Evolutionary conservation across 2,113 vertebrate species (phyloP).

Genomic region (Anguilla rostrata): DNA sequence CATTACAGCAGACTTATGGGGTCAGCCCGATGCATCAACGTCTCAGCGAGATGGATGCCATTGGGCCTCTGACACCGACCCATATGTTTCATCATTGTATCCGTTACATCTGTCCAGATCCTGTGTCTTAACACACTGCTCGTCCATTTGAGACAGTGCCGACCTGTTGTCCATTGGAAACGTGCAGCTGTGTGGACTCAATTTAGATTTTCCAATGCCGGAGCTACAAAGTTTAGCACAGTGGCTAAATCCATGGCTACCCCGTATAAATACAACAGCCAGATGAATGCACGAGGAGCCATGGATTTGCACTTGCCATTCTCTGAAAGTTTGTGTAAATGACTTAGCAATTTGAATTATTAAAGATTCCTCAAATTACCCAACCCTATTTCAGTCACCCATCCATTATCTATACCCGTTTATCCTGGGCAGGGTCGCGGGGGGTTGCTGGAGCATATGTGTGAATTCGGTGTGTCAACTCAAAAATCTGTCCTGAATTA

Average conservation of each 20-base stretch:
- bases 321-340: neutral
- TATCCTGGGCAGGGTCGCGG: no score
- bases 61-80: neutral
- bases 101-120: neutral
- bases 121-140: neutral
- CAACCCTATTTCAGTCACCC: slow-evolving; percentile 40
- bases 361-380: slow-evolving; percentile 38
- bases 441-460: no score
- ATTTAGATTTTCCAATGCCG: neutral
- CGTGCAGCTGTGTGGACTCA: neutral
- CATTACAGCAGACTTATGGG: neutral
- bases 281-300: neutral
- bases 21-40: neutral
- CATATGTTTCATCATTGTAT: neutral
- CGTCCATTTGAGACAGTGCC: neutral
- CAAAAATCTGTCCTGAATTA: no score
- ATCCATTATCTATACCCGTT: neutral
- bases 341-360: slow-evolving; percentile 20
- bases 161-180: neutral
- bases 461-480: no score
- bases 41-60: neutral
- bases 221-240: neutral
- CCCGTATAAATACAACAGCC: neutral
- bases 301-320: neutral
- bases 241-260: neutral